Percentiles rank a stretch among this genome's conserved stretches.
phyloP scores from a whole-genome alignment of 2,797 vertebrate genomes.

The Pseudocheirus occidentalis region DNA sequence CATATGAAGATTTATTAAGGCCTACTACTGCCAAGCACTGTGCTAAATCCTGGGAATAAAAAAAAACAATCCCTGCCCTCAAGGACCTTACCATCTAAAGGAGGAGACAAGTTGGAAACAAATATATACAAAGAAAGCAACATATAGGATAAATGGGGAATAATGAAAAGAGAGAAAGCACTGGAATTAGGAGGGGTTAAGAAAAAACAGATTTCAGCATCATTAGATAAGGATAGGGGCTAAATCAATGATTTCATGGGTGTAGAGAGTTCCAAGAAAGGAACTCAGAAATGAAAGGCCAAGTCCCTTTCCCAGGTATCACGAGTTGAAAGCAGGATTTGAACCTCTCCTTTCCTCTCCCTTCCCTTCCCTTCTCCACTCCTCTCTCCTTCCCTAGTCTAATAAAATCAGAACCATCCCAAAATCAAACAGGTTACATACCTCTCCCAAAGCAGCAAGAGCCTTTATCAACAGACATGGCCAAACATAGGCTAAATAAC shows the following conservation, averaged over 20 bases:
- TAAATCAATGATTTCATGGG: background rate
- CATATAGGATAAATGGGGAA: background rate
- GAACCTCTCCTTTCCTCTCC: background rate
- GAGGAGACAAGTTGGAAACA: background rate
- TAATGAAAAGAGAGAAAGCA: background rate
- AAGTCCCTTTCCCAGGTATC: background rate
- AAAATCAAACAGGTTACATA: background rate
- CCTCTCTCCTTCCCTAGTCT: background rate
- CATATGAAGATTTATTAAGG: background rate
- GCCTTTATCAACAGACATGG: fast-evolving
- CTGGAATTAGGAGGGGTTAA: background rate
- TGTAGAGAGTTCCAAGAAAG: background rate
- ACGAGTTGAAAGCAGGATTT: background rate
- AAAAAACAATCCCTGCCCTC: too few relatives aligned
- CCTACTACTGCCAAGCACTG: background rate
- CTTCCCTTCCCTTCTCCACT: too few relatives aligned
- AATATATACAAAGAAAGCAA: background rate
- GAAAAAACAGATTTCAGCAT: background rate
- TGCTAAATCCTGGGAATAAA: background rate
- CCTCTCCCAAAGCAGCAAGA: background rate
- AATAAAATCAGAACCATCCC: background rate
- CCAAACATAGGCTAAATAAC: background rate
- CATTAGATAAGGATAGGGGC: background rate
- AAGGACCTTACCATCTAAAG: background rate
- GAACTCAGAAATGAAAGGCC: background rate